A percentile compares a stretch with the other conserved stretches of the same genome.
These are phyloP conservation scores for Bombyx huttoni DNA, from an alignment of 2,888 invertebrate species.

Conservation along the genomic window DNA sequence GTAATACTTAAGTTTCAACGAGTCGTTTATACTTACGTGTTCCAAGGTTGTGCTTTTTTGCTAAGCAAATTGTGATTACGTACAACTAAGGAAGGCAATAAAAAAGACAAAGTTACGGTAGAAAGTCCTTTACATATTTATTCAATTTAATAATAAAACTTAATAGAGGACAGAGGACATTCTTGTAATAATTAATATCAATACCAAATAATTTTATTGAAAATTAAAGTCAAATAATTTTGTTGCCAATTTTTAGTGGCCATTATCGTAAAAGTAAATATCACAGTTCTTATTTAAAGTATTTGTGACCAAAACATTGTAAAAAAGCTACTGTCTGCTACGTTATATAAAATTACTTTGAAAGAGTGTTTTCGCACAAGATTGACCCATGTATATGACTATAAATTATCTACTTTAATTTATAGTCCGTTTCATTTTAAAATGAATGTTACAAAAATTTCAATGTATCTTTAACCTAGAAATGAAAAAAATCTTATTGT, in stretches of 20 bases:
- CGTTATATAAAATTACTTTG: conserved; percentile 5
- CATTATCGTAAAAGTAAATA: conserved; percentile 67
- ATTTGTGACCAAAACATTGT: conserved; percentile 60
- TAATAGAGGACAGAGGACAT: neutral
- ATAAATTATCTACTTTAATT: conserved; percentile 19
- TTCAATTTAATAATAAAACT: neutral
- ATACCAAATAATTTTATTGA: conserved; percentile 12
- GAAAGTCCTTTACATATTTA: neutral
- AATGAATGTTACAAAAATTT: neutral
- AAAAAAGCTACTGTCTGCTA: conserved; percentile 20
- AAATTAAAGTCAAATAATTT: conserved; percentile 27
- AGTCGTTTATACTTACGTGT: no score
- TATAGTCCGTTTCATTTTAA: conserved; percentile 12
- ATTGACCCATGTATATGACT: conserved; percentile 1
- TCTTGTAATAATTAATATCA: conserved; percentile 8
- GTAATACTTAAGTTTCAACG: no score
- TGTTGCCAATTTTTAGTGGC: conserved; percentile 56
- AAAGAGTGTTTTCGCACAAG: neutral
- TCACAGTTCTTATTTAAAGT: conserved; percentile 68
- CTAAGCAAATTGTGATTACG: no score
- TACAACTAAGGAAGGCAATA: neutral
- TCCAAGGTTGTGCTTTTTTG: no score
- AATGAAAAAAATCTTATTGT: neutral
- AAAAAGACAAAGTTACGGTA: conserved; percentile 6
- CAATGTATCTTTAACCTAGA: neutral